phyloP scores from a whole-genome alignment of 2,113 vertebrate genomes.

The Megaleporinus macrocephalus region DNA sequence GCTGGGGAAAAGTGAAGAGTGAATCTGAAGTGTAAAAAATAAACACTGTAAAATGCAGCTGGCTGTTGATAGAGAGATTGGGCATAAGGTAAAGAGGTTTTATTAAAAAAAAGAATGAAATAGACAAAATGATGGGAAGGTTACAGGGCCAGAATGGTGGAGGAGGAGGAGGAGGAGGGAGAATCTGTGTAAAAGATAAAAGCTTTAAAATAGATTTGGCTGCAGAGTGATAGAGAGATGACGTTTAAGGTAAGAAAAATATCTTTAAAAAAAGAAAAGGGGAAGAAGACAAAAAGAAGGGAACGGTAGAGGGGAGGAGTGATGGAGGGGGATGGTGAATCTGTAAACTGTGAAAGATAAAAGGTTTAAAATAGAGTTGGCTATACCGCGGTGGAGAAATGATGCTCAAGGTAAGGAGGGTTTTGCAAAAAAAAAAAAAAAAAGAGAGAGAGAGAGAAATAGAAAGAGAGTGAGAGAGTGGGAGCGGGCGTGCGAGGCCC shows the following conservation, averaged over 20 bases:
- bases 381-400: background rate
- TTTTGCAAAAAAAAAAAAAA: constrained; percentile 18
- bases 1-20: background rate
- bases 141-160: too few relatives aligned
- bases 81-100: constrained; percentile 48
- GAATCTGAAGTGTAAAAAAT: background rate
- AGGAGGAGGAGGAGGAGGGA: background rate
- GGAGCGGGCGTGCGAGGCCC: constrained; percentile 59
- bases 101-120: constrained; percentile 32
- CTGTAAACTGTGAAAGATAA: background rate
- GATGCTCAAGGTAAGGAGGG: constrained; percentile 25
- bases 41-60: background rate
- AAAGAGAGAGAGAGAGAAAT: constrained; percentile 39
- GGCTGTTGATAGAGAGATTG: background rate
- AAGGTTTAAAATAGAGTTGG: constrained; percentile 12
- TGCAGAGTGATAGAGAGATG: background rate
- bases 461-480: constrained; percentile 33
- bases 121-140: constrained; percentile 30
- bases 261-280: background rate
- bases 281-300: constrained; percentile 15
- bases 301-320: background rate
- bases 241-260: background rate
- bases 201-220: too few relatives aligned
- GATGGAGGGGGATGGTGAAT: constrained; percentile 21
- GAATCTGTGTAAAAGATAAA: background rate